Conservation (phyloP, 2,113 vertebrate species). For the Prinia subflava region DNA sequence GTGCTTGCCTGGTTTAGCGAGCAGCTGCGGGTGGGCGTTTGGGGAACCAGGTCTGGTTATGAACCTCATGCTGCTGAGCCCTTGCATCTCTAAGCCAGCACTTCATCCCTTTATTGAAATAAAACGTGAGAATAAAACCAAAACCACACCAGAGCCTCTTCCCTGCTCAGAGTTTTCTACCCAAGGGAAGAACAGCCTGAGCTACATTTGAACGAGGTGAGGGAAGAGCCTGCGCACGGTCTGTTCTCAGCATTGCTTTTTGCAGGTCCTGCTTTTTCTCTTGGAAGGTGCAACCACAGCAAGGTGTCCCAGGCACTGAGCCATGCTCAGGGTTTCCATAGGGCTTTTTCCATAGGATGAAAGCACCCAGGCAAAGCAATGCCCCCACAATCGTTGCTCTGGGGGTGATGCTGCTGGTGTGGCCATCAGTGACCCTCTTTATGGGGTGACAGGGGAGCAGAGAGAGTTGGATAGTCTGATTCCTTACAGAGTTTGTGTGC, state of each 20-base stretch:
- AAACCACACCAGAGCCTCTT: background rate
- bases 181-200: background rate
- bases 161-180: background rate
- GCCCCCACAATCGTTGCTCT: fast-evolving
- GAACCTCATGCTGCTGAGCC: background rate
- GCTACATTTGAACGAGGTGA: fast-evolving
- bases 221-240: background rate
- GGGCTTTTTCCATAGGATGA: background rate
- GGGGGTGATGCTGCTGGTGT: fast-evolving
- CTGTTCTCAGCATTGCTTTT: background rate
- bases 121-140: background rate
- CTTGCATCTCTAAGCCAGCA: background rate
- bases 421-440: background rate
- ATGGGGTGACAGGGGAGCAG: background rate
- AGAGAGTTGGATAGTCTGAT: background rate
- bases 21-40: background rate
- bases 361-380: background rate
- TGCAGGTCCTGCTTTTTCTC: background rate
- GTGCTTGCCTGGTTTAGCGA: background rate
- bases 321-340: fast-evolving
- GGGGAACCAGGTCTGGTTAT: background rate
- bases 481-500: background rate
- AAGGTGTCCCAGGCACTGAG: background rate
- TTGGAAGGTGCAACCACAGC: background rate
- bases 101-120: background rate